These are phyloP conservation scores for Napeogenes inachia DNA, from an alignment of 2,888 invertebrate genomes.

Conservation along the genomic window DNA sequence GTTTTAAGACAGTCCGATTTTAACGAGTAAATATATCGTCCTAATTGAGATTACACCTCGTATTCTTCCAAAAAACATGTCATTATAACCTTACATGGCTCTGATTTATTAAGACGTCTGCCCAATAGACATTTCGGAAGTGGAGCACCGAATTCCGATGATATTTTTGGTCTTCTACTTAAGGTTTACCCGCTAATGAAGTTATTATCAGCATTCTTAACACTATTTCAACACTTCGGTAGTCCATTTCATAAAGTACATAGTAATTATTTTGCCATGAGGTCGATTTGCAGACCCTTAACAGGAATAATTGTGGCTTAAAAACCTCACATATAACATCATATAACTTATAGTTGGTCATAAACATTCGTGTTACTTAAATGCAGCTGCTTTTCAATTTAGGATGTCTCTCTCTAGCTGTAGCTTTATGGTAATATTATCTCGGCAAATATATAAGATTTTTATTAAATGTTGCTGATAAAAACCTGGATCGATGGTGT, in stretches of 20 bases:
- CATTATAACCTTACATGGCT: constrained; percentile 67
- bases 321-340: background rate
- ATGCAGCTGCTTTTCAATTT: too few species aligned
- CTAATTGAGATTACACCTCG: constrained; percentile 75
- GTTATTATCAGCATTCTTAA: constrained; percentile 15
- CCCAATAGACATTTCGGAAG: constrained; percentile 52
- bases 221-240: constrained; percentile 4
- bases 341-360: constrained; percentile 4
- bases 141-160: constrained; percentile 23
- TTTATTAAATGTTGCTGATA: too few species aligned
- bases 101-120: constrained; percentile 70
- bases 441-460: too few species aligned
- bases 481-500: too few species aligned
- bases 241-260: constrained; percentile 3
- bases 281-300: background rate
- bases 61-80: constrained; percentile 62
- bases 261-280: constrained; percentile 1
- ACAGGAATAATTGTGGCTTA: background rate
- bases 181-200: constrained; percentile 20
- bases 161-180: constrained; percentile 17
- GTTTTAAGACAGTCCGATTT: constrained; percentile 57
- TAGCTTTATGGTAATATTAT: too few species aligned
- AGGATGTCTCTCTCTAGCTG: too few species aligned
- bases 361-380: background rate
- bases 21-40: constrained; percentile 72